phyloP scores from a whole-genome alignment of 2,113 vertebrate genomes.

The Gymnorhina tibicen region DNA sequence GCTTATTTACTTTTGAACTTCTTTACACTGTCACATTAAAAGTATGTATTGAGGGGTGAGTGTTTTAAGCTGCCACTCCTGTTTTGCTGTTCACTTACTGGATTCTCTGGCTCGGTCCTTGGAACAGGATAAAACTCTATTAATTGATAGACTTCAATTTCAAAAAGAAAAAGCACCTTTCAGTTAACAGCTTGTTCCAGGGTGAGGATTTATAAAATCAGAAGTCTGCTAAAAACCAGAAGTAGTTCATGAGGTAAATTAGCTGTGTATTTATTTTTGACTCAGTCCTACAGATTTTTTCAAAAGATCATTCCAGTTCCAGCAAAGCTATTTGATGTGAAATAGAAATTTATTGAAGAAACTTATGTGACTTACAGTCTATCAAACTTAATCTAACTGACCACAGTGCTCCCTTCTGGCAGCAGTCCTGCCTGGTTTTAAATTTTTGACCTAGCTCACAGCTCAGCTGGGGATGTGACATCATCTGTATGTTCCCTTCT shows the following conservation, averaged over 20 bases:
- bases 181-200: neutral
- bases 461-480: neutral
- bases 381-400: neutral
- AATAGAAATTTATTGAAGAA: neutral
- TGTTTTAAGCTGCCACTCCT: neutral
- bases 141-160: neutral
- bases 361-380: accelerated
- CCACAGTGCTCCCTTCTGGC: neutral
- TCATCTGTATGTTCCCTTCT: neutral
- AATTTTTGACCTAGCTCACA: neutral
- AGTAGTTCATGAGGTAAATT: neutral
- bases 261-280: neutral
- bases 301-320: neutral
- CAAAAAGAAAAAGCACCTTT: neutral
- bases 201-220: neutral
- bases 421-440: neutral
- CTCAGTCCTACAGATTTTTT: neutral
- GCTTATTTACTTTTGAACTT: constrained; percentile 4
- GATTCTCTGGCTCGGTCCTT: neutral
- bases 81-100: neutral
- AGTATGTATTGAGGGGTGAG: neutral
- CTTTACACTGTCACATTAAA: neutral
- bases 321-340: neutral
- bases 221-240: neutral
- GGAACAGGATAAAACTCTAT: neutral